phyloP scores from a whole-genome alignment of 2,797 vertebrate genomes.

The Spheniscus humboldti region DNA sequence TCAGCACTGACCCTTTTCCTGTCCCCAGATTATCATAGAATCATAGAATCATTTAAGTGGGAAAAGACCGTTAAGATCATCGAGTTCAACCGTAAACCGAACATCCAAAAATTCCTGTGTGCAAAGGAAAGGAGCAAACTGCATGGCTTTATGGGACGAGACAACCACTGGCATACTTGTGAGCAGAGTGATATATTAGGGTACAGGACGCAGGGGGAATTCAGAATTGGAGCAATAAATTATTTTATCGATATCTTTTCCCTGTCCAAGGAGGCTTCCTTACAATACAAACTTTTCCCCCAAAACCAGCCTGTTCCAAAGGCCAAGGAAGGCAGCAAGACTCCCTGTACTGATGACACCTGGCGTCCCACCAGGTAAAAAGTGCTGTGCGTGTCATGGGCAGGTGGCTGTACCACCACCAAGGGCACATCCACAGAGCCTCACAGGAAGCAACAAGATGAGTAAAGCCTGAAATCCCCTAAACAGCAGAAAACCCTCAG shows the following conservation, averaged over 20 bases:
- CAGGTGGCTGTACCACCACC: not conserved
- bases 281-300: not conserved
- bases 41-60: not conserved
- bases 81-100: not conserved
- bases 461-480: not conserved
- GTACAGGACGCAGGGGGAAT: not conserved
- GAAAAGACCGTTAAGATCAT: not conserved
- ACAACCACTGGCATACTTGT: not conserved
- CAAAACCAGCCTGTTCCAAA: not conserved
- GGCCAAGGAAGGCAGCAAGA: not conserved
- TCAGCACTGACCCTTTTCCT: not conserved
- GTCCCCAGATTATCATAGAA: not conserved
- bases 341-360: not conserved
- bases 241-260: not conserved
- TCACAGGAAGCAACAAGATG: not conserved
- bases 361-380: not conserved
- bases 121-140: not conserved
- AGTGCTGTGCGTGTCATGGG: fast-evolving
- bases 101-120: not conserved
- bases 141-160: not conserved
- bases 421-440: not conserved
- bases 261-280: not conserved
- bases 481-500: not conserved
- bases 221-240: not conserved
- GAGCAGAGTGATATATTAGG: not conserved